A percentile compares a stretch with the other conserved stretches of the same genome.
phyloP scores from a whole-genome alignment of 2,888 invertebrate species.

The Criorhina ranunculi region DNA sequence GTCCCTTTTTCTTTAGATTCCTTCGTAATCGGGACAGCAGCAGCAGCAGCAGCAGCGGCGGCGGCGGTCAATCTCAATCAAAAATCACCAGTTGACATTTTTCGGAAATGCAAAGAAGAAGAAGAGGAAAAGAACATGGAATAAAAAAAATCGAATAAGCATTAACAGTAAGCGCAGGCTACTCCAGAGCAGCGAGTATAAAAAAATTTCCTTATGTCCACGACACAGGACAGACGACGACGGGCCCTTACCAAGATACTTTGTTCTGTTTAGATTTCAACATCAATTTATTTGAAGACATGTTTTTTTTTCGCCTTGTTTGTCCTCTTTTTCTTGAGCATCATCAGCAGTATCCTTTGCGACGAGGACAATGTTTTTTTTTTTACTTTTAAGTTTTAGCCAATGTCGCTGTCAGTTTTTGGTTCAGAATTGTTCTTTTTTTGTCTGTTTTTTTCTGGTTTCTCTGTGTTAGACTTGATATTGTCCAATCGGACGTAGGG shows the following conservation, averaged over 20 bases:
- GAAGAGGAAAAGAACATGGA: slow-evolving; percentile 26
- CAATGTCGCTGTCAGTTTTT: slow-evolving; percentile 76
- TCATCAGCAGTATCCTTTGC: slow-evolving; percentile 25
- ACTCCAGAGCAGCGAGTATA: slow-evolving; percentile 55
- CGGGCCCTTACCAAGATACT: slow-evolving; percentile 64
- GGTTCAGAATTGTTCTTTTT: slow-evolving; percentile 55
- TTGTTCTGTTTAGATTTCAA: slow-evolving; percentile 77
- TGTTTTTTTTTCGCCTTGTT: slow-evolving; percentile 51
- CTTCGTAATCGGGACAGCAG: slow-evolving; percentile 17
- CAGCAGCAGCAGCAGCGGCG: slow-evolving; percentile 17
- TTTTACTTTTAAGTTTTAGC: slow-evolving; percentile 52
- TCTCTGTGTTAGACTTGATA: slow-evolving; percentile 65
- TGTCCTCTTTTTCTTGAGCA: slow-evolving; percentile 37
- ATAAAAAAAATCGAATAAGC: slow-evolving; percentile 57
- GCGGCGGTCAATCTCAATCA: slow-evolving; percentile 75
- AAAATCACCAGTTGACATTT: slow-evolving; percentile 75
- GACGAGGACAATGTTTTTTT: slow-evolving; percentile 48
- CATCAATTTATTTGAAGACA: slow-evolving; percentile 75
- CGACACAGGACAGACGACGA: slow-evolving; percentile 21
- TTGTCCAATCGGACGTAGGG: slow-evolving; percentile 74
- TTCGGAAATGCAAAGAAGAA: slow-evolving; percentile 74
- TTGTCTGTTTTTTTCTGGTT: slow-evolving; percentile 24
- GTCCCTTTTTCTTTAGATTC: slow-evolving; percentile 20
- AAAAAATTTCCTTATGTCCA: slow-evolving; percentile 68
- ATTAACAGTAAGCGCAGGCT: slow-evolving; percentile 77